phyloP scores from a whole-genome alignment of 2,888 invertebrate species.

The Epicampocera succincta region DNA sequence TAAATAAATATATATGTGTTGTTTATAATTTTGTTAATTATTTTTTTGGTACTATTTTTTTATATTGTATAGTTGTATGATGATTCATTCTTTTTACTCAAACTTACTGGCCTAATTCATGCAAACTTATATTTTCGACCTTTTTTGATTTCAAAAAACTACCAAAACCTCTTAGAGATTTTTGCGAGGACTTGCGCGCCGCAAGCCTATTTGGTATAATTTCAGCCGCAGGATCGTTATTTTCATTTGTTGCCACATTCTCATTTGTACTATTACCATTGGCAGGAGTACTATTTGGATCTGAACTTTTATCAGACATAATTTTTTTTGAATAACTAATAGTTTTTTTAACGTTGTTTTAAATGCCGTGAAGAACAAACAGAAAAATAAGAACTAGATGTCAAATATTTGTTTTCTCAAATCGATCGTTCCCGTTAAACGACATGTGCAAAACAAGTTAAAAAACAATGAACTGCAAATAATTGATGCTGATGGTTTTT shows the following conservation, averaged over 20 bases:
- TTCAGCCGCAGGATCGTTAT: slow-evolving; percentile 37
- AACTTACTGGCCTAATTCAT: slow-evolving; percentile 80
- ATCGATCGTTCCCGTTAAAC: slow-evolving; percentile 12
- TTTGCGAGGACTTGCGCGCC: slow-evolving; percentile 74
- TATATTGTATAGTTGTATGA: not conserved
- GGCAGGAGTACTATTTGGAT: slow-evolving; percentile 73
- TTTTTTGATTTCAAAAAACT: slow-evolving; percentile 74
- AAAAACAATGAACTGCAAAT: slow-evolving; percentile 59
- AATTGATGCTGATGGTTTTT: slow-evolving; percentile 58
- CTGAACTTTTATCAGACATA: slow-evolving; percentile 77
- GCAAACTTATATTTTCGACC: slow-evolving; percentile 75
- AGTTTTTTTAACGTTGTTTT: not conserved
- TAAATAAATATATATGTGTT: no score
- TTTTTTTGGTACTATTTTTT: not conserved
- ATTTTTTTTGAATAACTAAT: not conserved
- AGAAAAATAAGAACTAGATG: not conserved
- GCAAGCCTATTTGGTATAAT: slow-evolving; percentile 70
- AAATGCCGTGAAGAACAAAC: not conserved
- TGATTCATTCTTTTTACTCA: slow-evolving; percentile 5
- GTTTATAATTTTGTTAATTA: no score
- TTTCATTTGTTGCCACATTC: slow-evolving; percentile 9
- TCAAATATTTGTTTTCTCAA: slow-evolving; percentile 8
- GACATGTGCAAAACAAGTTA: slow-evolving; percentile 42
- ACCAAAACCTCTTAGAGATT: slow-evolving; percentile 77
- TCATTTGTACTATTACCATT: slow-evolving; percentile 68